Evolutionary conservation across 1,140 invertebrate species (phyloP).

Genomic region (Frieseomelitta varia): DNA sequence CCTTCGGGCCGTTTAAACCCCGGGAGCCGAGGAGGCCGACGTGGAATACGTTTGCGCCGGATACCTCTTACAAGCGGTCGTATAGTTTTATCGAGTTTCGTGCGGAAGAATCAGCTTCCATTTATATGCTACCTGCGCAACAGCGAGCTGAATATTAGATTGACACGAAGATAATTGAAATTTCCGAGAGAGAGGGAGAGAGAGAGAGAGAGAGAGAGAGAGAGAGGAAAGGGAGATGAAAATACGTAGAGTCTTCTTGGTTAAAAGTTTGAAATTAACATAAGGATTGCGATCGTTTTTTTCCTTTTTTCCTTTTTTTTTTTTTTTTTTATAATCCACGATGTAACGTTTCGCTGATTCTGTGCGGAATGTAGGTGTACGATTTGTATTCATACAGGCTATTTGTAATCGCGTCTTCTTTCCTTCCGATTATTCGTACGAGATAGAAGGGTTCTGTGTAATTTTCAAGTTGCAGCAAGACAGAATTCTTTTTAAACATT

Average conservation of each 20-base stretch:
- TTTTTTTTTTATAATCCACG: neutral
- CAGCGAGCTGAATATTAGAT: constrained; percentile 12
- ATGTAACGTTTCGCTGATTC: neutral
- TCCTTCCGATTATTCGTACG: neutral
- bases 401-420: neutral
- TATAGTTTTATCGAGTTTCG: constrained; percentile 26
- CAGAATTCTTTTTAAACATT: neutral
- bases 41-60: neutral
- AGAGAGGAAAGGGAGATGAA: no score
- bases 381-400: neutral
- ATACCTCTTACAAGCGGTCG: neutral
- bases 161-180: constrained; percentile 6
- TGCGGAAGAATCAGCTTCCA: constrained; percentile 7
- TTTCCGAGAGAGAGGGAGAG: neutral
- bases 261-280: neutral
- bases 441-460: neutral
- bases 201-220: neutral
- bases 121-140: neutral
- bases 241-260: neutral
- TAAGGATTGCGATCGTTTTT: neutral
- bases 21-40: neutral
- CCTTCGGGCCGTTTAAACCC: neutral
- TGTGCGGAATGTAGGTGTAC: neutral
- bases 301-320: neutral
- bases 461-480: neutral